Evolutionary conservation across 2,113 vertebrate genomes (phyloP).

Genomic region (Stigmatopora argus): DNA sequence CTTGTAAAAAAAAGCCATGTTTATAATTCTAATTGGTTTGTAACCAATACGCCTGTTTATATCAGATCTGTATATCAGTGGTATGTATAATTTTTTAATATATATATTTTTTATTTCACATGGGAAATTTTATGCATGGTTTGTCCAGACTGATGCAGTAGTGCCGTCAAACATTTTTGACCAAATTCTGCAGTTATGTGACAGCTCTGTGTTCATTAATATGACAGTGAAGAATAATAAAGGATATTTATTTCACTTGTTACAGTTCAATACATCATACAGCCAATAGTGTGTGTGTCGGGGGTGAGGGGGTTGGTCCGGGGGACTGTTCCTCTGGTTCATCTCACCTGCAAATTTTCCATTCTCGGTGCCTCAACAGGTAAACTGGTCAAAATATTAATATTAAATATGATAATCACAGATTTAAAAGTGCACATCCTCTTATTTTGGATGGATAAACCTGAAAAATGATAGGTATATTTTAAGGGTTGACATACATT

Average conservation of each 20-base stretch:
- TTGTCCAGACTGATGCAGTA: constrained; percentile 61
- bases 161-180: constrained; percentile 54
- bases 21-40: constrained; percentile 79
- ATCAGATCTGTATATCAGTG: constrained; percentile 82
- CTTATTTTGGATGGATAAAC: no score
- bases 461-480: no score
- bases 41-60: constrained; percentile 79
- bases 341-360: no score
- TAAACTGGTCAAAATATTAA: no score
- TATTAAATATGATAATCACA: no score
- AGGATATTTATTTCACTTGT: constrained; percentile 74
- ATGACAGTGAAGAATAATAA: constrained; percentile 64
- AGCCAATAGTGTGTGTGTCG: no score
- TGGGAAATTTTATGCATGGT: constrained; percentile 73
- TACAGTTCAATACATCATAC: background rate
- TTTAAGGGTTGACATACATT: no score
- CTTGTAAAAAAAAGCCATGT: constrained; percentile 77
- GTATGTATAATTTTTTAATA: constrained; percentile 77
- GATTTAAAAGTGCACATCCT: no score
- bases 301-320: no score
- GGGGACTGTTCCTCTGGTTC: no score
- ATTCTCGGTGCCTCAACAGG: no score
- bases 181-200: constrained; percentile 58
- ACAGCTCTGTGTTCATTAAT: constrained; percentile 67
- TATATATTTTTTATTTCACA: constrained; percentile 68